These are phyloP conservation scores for Himalopsyche tibetana DNA, from an alignment of 2,888 invertebrate species.

Conservation along the genomic window DNA sequence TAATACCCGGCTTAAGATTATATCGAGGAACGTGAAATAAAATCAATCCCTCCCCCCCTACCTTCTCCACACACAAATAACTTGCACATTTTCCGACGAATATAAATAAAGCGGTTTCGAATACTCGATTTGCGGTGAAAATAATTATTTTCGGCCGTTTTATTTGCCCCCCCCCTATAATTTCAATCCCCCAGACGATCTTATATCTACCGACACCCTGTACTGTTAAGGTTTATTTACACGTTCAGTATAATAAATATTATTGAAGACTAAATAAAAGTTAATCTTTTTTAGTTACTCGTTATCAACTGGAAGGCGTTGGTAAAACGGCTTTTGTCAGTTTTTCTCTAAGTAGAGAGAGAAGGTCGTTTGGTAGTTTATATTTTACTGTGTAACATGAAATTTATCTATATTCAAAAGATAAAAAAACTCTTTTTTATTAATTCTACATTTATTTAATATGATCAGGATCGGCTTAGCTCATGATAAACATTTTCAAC, in stretches of 20 bases:
- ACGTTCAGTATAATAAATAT: not conserved
- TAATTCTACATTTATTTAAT: no score
- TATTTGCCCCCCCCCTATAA: conserved; percentile 24
- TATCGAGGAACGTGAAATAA: conserved; percentile 1
- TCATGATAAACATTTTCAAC: no score
- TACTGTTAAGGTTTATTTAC: not conserved
- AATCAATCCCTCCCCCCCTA: not conserved
- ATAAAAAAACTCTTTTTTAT: no score
- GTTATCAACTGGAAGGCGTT: no score
- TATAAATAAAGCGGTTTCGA: conserved; percentile 22
- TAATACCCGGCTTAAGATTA: not conserved
- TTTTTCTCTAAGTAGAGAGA: no score
- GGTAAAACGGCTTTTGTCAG: no score
- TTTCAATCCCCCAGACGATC: conserved; percentile 19
- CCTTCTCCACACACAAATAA: not conserved
- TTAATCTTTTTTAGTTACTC: no score
- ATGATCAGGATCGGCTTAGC: no score
- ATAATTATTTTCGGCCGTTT: conserved; percentile 40
- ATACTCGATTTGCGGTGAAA: conserved; percentile 35
- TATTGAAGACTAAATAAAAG: no score
- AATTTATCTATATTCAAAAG: no score
- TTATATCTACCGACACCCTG: not conserved
- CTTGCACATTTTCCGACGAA: conserved; percentile 32
- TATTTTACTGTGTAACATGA: no score
- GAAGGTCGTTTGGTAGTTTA: no score